Evolutionary conservation across 2,113 vertebrate species (phyloP), one percentile per base, ranked within the genome.

Genomic region (Perca schrenkii): DNA sequence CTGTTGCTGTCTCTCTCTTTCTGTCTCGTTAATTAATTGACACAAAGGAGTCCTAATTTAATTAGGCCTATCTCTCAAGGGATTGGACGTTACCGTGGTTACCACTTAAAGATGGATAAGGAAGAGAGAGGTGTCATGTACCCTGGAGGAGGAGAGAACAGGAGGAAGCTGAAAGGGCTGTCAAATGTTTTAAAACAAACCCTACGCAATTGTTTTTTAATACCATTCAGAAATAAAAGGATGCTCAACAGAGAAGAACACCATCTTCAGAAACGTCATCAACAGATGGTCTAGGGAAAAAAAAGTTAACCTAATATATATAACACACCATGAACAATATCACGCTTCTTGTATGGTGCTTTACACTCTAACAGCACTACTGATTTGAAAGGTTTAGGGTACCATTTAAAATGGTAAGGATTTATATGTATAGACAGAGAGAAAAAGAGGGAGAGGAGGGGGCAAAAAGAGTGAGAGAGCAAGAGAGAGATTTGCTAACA

Each of bases 31-130:
- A 96, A 96, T 96, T 96, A 96, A 96, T 95, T 96, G 95, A 95
- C 95, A 96, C 93, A 95, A 96, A 96, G 94, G 94, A 94, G 83
- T 91, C 91, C 91, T 95, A 95, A 96, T 96, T 96, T 93, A 96
- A 96, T 96, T 95, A 95, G 94, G 88, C 89, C 94, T 90, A 93
- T 94, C 92, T 95, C 95, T 95, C 93, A 80, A 69, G 95, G 94
- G 92, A 95, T 93, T 93, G 92, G 91, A 89, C 90, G 91, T 95
- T 94, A 93, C 94, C 91, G 86, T 94, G 94, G 94, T 95, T 95
- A 96, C 90, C 94, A 94, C 90, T 95, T 93, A 94, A 95, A 95
- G 91, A 93, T 94, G 94, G 92, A 91, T 92, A 92, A 89, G 80
- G 84, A 85, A 86, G 88, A 92, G 93, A 94, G 84, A 89, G 87